Evolutionary conservation across 2,888 invertebrate genomes (phyloP).

Genomic region (Euplagia quadripunctaria): DNA sequence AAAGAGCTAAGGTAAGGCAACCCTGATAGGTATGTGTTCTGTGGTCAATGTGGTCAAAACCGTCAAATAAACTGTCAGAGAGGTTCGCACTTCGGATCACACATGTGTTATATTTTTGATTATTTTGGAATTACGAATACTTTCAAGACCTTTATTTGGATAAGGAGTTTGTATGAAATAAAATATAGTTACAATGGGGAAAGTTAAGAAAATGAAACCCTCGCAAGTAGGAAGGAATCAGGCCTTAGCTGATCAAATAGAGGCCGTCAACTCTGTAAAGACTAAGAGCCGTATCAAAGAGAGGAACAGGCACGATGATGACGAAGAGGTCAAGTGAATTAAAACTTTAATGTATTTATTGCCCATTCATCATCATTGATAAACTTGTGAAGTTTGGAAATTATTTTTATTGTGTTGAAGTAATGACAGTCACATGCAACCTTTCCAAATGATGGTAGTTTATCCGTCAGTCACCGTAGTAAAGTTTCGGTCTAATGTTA

Average conservation of each 20-base stretch:
- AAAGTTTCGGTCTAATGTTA: neutral
- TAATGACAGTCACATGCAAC: neutral
- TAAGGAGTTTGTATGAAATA: neutral
- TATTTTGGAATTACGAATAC: neutral
- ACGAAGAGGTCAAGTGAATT: conserved; percentile 89
- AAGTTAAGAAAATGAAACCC: conserved; percentile 90
- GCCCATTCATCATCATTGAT: neutral
- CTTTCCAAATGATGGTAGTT: neutral
- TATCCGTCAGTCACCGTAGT: neutral
- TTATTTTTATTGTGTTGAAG: neutral
- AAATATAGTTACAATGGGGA: conserved; percentile 89
- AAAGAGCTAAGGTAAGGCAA: no score
- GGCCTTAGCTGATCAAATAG: conserved; percentile 92
- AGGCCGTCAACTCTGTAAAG: conserved; percentile 88
- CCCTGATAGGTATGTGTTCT: no score
- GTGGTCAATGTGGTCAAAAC: no score
- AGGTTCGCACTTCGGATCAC: neutral
- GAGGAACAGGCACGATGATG: conserved; percentile 90
- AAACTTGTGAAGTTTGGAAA: neutral
- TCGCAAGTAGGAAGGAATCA: conserved; percentile 87
- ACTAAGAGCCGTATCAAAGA: conserved; percentile 90
- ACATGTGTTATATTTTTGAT: conserved; percentile 6
- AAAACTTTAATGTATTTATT: neutral
- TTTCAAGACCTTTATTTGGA: neutral
- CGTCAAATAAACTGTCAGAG: no score